A percentile compares a stretch with the other conserved stretches of the same genome.
phyloP scores from a whole-genome alignment of 2,888 invertebrate genomes.

The Oscheius onirici region DNA sequence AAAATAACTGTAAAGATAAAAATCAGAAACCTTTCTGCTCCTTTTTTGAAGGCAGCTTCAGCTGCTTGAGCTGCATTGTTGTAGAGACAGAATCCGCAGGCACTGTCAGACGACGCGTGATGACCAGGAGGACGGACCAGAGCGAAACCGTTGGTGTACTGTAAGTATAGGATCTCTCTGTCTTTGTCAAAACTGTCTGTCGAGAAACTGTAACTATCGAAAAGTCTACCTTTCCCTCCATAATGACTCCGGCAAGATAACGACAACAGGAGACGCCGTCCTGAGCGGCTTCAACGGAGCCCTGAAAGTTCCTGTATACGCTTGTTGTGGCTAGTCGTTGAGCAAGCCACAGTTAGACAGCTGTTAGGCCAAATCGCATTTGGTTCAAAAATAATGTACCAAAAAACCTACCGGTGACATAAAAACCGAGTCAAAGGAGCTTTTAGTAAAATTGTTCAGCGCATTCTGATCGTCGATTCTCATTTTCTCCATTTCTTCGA shows the following conservation, averaged over 20 bases:
- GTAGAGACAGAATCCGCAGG: constrained; percentile 92
- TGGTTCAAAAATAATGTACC: too few species aligned
- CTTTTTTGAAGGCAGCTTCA: constrained; percentile 47
- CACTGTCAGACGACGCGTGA: constrained; percentile 83
- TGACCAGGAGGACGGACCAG: constrained; percentile 83
- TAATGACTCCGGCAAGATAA: constrained; percentile 43
- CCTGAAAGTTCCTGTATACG: constrained; percentile 10
- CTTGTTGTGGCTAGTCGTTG: too few species aligned
- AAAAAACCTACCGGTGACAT: constrained; percentile 37
- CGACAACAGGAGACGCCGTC: constrained; percentile 47
- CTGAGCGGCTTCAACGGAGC: constrained; percentile 37
- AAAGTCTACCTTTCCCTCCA: constrained; percentile 35
- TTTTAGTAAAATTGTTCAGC: constrained; percentile 36
- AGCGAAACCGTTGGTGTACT: constrained; percentile 54
- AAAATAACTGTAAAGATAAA: too few species aligned
- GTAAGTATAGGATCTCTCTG: not conserved
- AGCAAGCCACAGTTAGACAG: too few species aligned
- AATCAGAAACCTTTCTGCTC: constrained; percentile 45
- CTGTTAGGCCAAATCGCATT: not conserved
- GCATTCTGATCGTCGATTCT: constrained; percentile 36
- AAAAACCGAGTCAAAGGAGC: constrained; percentile 52
- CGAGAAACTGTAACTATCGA: not conserved
- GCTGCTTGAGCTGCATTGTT: constrained; percentile 96
- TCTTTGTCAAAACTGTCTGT: not conserved
- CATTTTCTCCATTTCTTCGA: constrained; percentile 8